Base-by-base conservation (phyloP, 2,888 invertebrate species). In the Drosophila hamatofila region DNA sequence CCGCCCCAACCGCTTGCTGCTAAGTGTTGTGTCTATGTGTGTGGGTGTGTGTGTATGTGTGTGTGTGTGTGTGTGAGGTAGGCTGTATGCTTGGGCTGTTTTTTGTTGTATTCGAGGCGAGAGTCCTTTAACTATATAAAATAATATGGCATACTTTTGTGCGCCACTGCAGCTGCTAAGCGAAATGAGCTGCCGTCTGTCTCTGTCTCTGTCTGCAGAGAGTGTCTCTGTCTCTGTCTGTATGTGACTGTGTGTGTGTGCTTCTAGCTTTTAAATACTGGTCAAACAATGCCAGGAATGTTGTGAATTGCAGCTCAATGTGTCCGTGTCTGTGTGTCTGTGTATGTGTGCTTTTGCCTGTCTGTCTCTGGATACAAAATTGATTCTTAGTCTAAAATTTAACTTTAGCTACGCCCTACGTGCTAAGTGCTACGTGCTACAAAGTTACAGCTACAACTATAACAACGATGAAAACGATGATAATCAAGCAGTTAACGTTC, bases 231-330 rank as follows among this genome's bases (percentile, higher is more conserved):
- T 64, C 9, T 39, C 3, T 63, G 12, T 71, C 44, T 46, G 44
- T 59, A 11, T 60, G 30, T 35, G 35, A 25, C 4, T 64, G 16
- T 52, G 35, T 51, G 23, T 58, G 41, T 49, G 62, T 73, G 84
- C 84, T 84, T 85, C 81, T 84, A 84, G 82, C 84, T 80, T 82
- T 83, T 72, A 82, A 86, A 87, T 86, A 86, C 86, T 86, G 86
- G 76, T 85, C 88, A 86, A 83, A 74, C 59, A 78, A 86, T 87
- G 81, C 88, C 88, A 86, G 86, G 88, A 86, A 86, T 88, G 88
- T 86, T 86, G 84, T 83, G 75, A 77, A 72, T 80, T 82, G 69
- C 78, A 81, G 80, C 82, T 78, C 82, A 78, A 72, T 75, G 37
- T 64, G 42, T 52, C 42, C 41, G 18, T 62, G 21, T 70, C 25